Base-by-base conservation (phyloP, 2,888 invertebrate genomes). In the Epinotia bilunana region DNA sequence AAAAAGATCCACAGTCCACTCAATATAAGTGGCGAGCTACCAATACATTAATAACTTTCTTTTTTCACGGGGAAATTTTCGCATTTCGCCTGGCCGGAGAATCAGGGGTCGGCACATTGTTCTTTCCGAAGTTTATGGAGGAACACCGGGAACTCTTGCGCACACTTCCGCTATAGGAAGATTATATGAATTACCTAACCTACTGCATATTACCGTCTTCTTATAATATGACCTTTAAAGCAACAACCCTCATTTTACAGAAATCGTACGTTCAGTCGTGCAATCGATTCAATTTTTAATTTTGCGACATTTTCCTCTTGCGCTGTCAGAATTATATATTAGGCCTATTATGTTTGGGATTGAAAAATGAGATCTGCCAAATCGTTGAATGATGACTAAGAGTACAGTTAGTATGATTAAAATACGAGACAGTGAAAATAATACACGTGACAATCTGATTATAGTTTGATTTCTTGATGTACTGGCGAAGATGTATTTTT, bases 271-370 rank as follows among this genome's bases (percentile, higher is more conserved):
- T n/a, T n/a, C n/a, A n/a, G n/a, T n/a, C n/a, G 60, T 39, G 61
- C 28, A 20, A 62, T 39, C 70, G 53, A 12, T 7, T 61, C 12
- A 12, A 39, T 61, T 61, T 61, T 61, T 39, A 63, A n/a, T 23
- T 74, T 74, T 65, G 64, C 64, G 60, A 60, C 53, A 65, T 63
- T 74, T 74, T 74, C 64, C 53, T 60, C 53, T 28, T 60, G 18
- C 55, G 28, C 64, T 65, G 70, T 71, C 74, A 65, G 28, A 65
- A 49, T 70, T 70, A 74, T 65, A 74, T 74, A 74, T 74, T 65
- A 64, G 60, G 64, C 64, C 70, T 70, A 74, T 65, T 74, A 71
- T 65, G 64, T 55, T 60, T 71, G 4, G 28, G 23, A 7, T 49
- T 70, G 60, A 74, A 74, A 71, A 71, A 74, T 71, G 64, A 61